These are phyloP conservation scores for Drosophila colorata DNA, from an alignment of 2,888 invertebrate genomes.

Conservation along the genomic window DNA sequence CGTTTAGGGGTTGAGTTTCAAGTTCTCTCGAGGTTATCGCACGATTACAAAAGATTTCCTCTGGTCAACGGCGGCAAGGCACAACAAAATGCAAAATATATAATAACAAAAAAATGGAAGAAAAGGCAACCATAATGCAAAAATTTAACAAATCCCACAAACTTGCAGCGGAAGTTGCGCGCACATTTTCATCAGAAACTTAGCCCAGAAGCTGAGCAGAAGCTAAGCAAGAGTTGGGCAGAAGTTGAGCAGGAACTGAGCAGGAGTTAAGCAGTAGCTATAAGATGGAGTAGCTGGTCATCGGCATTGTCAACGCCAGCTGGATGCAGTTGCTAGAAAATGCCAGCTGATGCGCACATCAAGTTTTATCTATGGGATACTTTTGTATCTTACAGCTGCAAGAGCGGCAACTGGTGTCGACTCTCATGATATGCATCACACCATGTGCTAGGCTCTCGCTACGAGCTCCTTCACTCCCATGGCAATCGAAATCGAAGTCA, in stretches of 20 bases:
- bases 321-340: constrained; percentile 45
- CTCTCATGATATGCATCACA: constrained; percentile 45
- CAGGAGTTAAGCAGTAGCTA: neutral
- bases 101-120: constrained; percentile 22
- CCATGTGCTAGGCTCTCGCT: constrained; percentile 12
- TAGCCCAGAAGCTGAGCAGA: neutral
- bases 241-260: constrained; percentile 1
- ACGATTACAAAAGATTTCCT: constrained; percentile 81
- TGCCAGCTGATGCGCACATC: constrained; percentile 29
- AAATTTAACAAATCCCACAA: constrained; percentile 34
- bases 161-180: constrained; percentile 72
- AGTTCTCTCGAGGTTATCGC: constrained; percentile 79
- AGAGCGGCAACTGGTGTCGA: constrained; percentile 44
- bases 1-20: constrained; percentile 73
- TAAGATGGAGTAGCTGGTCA: neutral
- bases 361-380: constrained; percentile 73
- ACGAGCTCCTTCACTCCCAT: constrained; percentile 11
- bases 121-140: constrained; percentile 38
- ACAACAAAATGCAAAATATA: constrained; percentile 37
- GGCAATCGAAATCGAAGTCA: constrained; percentile 59
- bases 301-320: constrained; percentile 19
- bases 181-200: constrained; percentile 31
- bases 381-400: constrained; percentile 48
- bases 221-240: too few species aligned
- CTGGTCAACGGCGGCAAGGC: constrained; percentile 56